Percentiles rank a stretch among this genome's conserved stretches.
Evolutionary conservation across 2,797 vertebrate species (phyloP).

Genomic region (Poecilia picta): DNA sequence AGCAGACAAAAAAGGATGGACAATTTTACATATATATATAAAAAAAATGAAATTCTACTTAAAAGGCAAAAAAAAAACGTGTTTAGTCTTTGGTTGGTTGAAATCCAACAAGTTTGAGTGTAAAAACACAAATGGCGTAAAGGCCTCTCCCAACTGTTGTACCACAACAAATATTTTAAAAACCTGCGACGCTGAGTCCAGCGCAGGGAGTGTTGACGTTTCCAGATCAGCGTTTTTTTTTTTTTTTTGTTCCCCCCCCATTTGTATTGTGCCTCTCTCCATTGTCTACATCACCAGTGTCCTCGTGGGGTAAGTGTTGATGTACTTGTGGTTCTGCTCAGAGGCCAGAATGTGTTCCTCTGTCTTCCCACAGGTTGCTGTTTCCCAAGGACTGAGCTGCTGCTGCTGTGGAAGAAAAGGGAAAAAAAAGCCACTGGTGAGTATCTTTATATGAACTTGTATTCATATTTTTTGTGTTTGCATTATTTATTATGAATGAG

Average conservation of each 20-base stretch:
- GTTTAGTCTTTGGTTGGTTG: constrained; percentile 88
- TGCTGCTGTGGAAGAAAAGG: constrained; percentile 75
- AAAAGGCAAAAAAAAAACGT: constrained; percentile 39
- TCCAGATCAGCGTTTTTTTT: constrained; percentile 52
- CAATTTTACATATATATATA: neutral
- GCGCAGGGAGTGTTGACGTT: constrained; percentile 68
- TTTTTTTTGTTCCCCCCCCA: neutral
- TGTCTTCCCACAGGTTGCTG: constrained; percentile 89
- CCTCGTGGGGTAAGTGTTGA: constrained; percentile 89
- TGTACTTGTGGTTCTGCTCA: constrained; percentile 90
- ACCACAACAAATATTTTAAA: constrained; percentile 89
- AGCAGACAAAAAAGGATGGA: constrained; percentile 70
- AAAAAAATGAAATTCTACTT: constrained; percentile 64
- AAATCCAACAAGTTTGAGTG: constrained; percentile 88
- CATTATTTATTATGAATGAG: neutral
- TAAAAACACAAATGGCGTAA: constrained; percentile 85
- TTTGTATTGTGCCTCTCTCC: constrained; percentile 14
- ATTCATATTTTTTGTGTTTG: neutral
- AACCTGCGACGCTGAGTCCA: constrained; percentile 69
- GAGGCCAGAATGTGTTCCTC: constrained; percentile 89
- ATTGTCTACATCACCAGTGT: constrained; percentile 92
- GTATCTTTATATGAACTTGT: neutral
- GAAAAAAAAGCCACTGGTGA: neutral
- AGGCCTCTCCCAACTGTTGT: constrained; percentile 96
- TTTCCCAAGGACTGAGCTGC: constrained; percentile 91